Percentiles rank a stretch among this genome's conserved stretches.
These are phyloP conservation scores for Dendrophyllia cribrosa DNA, from an alignment of 64 coral and sea anemone genomes.

Conservation along the genomic window DNA sequence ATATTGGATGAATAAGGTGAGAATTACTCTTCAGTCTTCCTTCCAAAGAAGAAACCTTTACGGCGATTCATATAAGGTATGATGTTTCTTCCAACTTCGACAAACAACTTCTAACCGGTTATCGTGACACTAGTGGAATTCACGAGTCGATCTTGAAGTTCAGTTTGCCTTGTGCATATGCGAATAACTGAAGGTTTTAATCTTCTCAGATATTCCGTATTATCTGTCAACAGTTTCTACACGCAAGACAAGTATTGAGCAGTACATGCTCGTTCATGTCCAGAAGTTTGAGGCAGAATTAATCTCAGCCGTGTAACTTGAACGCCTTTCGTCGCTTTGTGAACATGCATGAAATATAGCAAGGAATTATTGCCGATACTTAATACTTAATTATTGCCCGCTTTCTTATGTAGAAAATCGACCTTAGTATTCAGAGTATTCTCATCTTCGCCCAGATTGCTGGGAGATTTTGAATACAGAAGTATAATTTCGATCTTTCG, in stretches of 20 bases:
- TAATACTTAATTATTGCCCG: too few relatives aligned
- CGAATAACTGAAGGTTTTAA: not conserved
- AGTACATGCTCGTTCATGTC: not conserved
- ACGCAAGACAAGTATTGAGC: not conserved
- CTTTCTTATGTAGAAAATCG: too few relatives aligned
- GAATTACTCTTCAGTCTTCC: constrained; percentile 11
- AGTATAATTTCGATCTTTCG: not conserved
- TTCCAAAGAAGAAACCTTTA: not conserved
- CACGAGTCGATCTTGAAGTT: not conserved
- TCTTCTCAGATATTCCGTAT: constrained; percentile 23
- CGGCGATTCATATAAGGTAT: not conserved
- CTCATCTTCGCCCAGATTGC: too few relatives aligned
- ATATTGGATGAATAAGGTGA: constrained; percentile 38
- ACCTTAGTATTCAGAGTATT: too few relatives aligned
- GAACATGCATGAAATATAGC: too few relatives aligned
- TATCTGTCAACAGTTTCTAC: constrained; percentile 45
- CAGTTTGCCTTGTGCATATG: not conserved
- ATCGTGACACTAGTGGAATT: constrained; percentile 20
- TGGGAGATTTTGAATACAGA: too few relatives aligned
- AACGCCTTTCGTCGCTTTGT: not conserved
- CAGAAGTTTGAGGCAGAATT: not conserved
- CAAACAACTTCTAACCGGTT: not conserved
- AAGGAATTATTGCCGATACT: constrained; percentile 5
- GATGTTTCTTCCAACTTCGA: not conserved
- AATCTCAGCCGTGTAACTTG: not conserved